Conservation (phyloP, 2,888 invertebrate species). For the Scaptomyza flava region DNA sequence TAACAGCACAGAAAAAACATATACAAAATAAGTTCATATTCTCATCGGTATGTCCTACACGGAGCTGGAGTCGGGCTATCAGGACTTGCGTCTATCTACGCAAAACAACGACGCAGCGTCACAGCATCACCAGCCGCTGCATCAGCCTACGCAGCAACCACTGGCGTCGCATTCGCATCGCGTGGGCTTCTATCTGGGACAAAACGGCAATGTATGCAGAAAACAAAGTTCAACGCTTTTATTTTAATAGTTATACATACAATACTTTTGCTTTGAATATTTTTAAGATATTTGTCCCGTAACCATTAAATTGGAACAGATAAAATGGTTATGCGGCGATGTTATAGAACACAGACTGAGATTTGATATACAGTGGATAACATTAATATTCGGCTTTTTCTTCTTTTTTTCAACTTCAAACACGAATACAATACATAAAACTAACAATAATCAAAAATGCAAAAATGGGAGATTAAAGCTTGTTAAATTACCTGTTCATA, state of each 20-base stretch:
- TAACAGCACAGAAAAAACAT: neutral
- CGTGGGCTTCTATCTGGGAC: constrained; percentile 89
- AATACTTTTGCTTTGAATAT: neutral
- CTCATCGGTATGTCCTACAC: constrained; percentile 92
- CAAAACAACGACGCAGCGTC: constrained; percentile 43
- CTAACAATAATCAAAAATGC: too few species aligned
- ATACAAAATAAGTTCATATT: neutral
- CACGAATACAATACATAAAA: too few species aligned
- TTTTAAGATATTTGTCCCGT: neutral
- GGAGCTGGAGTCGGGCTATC: constrained; percentile 96
- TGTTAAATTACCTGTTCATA: too few species aligned
- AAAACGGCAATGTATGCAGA: constrained; percentile 86
- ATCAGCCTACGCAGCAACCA: constrained; percentile 33
- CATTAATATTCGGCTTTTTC: too few species aligned
- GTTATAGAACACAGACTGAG: neutral
- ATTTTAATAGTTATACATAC: neutral
- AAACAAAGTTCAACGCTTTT: constrained; percentile 12
- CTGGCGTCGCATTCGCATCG: constrained; percentile 54
- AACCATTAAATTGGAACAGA: neutral
- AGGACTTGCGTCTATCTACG: constrained; percentile 87
- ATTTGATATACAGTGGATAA: too few species aligned
- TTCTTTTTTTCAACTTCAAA: too few species aligned
- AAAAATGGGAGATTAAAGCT: too few species aligned
- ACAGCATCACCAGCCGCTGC: constrained; percentile 41
- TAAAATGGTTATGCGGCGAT: neutral